Base-by-base conservation (phyloP, 2,113 vertebrate genomes). In the Oenanthe melanoleuca region DNA sequence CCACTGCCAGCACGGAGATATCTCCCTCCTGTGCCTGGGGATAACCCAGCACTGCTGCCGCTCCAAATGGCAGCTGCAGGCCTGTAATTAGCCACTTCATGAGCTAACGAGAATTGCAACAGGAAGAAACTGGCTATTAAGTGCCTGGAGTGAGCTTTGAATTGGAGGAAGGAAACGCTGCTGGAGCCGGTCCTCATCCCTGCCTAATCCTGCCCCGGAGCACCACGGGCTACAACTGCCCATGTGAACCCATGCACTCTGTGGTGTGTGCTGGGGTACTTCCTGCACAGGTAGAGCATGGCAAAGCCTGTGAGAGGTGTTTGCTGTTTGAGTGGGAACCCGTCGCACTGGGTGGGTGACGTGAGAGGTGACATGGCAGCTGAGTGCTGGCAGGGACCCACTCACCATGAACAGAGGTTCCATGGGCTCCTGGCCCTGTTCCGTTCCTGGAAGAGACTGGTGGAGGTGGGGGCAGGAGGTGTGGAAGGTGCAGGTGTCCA, bases 131-230 rank as follows among this genome's bases (percentile, higher is more conserved):
- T 45, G 81, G 37, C 88, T 8, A 0, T 77, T 65, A 66, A 80
- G 82, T 59, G 88, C 73, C 57, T 56, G 70, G 63, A 83, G 49
- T 2, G 10, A 10, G 7, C 40, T 92, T 70, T 95, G 85, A 96
- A 95, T 97, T 86, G 82, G 40, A 94, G 96, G 96, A 94, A 96
- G 92, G 94, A 92, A 93, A n/a, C 0, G 0, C 25, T 59, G 38
- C n/a, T 3, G 1, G 66, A 69, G 85, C 66, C n/a, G n/a, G 23
- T 82, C 59, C 53, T 14, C 1, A 11, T 74, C 47, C n/a, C 21
- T 25, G 64, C 33, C 69, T n/a, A 38, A 67, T 72, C 78, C 73
- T 4, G 2, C 21, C 49, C 56, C 0, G 0, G 49, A 81, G 52
- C 78, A 8, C 34, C 0, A 0, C 0, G 0, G 31, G 13, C 63